A percentile compares a stretch with the other conserved stretches of the same genome.
These are phyloP conservation scores for Oasisia sp. DNA, from an alignment of 2,888 invertebrate genomes.

Conservation along the genomic window DNA sequence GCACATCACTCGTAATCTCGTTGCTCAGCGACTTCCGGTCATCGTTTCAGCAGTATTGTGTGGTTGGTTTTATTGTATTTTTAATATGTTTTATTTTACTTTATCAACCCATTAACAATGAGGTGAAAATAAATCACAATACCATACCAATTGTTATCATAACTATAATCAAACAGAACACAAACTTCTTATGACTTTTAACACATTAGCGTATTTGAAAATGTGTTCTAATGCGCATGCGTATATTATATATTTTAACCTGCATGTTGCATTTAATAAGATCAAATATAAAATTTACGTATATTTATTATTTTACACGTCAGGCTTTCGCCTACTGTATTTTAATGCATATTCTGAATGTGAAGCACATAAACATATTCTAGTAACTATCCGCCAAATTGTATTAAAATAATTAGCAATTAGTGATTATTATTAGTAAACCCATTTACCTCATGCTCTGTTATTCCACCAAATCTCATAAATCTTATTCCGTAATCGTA, in stretches of 20 bases:
- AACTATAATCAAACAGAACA: neutral
- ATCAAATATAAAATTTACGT: neutral
- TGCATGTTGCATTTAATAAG: neutral
- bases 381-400: neutral
- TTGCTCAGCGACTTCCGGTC: neutral
- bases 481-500: no score
- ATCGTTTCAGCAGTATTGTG: neutral
- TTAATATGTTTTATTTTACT: neutral
- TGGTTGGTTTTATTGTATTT: neutral
- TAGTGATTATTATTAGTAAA: no score
- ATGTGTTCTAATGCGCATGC: neutral
- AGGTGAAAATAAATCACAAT: neutral
- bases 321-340: neutral
- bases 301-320: neutral
- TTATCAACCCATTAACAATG: neutral
- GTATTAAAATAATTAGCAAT: no score
- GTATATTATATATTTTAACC: conserved; percentile 4
- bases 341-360: neutral
- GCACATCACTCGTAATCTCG: neutral
- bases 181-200: neutral
- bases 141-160: neutral
- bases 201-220: neutral
- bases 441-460: no score
- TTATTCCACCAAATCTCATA: no score
- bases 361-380: neutral